Conservation (phyloP, 2,888 invertebrate genomes). For the Hirtodrosophila confusa region DNA sequence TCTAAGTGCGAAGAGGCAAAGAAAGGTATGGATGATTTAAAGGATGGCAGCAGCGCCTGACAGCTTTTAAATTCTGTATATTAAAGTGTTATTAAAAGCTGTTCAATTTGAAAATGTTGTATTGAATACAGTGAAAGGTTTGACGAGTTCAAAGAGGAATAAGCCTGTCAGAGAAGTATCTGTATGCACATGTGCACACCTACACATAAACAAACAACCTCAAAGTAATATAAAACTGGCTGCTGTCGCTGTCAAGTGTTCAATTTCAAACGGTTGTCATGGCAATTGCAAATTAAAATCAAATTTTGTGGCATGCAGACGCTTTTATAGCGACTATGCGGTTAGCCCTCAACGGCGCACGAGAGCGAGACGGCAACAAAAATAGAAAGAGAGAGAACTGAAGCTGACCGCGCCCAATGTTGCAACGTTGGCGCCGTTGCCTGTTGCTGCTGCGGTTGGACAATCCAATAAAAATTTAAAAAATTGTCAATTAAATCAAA, state of each 20-base stretch:
- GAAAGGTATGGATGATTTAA: no score
- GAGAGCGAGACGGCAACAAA: background rate
- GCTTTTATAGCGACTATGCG: constrained; percentile 40
- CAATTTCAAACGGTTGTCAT: constrained; percentile 31
- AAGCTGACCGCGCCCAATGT: constrained; percentile 6
- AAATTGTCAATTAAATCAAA: constrained; percentile 58
- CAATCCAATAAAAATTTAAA: constrained; percentile 11
- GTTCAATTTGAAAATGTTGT: no score
- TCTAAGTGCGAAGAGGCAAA: no score
- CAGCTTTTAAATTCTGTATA: no score
- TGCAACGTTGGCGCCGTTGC: constrained; percentile 5
- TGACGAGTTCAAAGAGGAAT: no score
- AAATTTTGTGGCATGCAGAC: constrained; percentile 48
- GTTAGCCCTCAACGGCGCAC: background rate
- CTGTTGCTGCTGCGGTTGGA: constrained; percentile 36
- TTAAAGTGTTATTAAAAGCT: no score
- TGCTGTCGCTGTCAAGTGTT: constrained; percentile 22
- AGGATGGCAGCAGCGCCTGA: no score
- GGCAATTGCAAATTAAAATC: constrained; percentile 60
- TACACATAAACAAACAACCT: no score
- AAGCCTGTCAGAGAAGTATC: no score
- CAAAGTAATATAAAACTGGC: constrained; percentile 3
- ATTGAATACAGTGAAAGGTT: no score
- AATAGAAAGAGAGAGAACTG: constrained; percentile 6
- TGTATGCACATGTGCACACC: no score